These are phyloP conservation scores for Zapus hudsonius DNA, from an alignment of 2,113 vertebrate species.

Conservation along the genomic window DNA sequence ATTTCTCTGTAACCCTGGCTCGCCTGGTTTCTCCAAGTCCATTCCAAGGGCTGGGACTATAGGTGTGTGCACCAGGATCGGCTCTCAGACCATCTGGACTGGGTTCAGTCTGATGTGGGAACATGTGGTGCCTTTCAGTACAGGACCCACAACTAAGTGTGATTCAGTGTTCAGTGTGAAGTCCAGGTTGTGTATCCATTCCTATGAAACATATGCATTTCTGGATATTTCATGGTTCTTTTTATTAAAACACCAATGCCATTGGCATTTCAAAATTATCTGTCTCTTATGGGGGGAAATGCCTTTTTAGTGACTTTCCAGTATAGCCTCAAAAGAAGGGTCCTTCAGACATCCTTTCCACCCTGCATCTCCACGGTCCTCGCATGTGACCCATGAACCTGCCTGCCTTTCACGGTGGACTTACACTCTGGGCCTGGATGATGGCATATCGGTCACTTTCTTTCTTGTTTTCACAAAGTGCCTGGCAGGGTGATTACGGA, in stretches of 20 bases:
- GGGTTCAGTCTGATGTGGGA: background rate
- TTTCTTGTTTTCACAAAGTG: too few species aligned
- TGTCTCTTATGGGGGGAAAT: background rate
- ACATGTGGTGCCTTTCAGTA: background rate
- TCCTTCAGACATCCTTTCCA: background rate
- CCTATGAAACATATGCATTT: background rate
- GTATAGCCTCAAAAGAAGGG: background rate
- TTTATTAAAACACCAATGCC: background rate
- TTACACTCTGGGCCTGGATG: background rate
- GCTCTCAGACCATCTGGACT: background rate
- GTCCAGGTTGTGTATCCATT: background rate
- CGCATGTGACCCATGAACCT: too few species aligned
- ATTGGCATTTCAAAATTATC: background rate
- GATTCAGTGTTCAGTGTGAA: background rate
- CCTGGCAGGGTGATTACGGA: too few species aligned
- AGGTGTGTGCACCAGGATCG: background rate
- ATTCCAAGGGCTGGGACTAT: too few species aligned
- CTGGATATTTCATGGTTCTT: background rate
- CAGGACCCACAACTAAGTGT: background rate
- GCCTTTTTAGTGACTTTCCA: background rate
- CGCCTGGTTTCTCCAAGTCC: too few species aligned
- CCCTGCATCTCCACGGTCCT: rapidly evolving
- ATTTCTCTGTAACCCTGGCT: background rate
- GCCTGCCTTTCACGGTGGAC: too few species aligned
- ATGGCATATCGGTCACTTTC: too few species aligned